phyloP scores from a whole-genome alignment of 2,113 vertebrate species.

The Suricata suricatta region DNA sequence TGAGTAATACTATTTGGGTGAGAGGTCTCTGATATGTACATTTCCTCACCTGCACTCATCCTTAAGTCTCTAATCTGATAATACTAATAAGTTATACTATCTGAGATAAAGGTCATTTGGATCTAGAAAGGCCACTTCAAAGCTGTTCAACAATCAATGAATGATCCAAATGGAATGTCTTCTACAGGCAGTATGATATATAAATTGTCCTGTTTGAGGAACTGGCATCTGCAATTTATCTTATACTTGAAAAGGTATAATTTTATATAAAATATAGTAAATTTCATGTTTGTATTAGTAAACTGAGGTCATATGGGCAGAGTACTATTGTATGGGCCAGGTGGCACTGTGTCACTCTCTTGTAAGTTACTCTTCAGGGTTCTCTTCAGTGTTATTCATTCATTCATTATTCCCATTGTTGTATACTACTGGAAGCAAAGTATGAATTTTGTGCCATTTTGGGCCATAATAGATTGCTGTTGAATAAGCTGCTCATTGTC shows the following conservation, averaged over 20 bases:
- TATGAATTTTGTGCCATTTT: neutral
- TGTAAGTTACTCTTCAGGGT: neutral
- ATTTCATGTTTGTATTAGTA: neutral
- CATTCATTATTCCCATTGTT: neutral
- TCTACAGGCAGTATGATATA: neutral
- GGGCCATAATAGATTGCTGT: neutral
- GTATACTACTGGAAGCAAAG: neutral
- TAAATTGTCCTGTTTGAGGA: neutral
- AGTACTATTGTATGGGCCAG: neutral
- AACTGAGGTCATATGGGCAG: neutral
- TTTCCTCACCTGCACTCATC: conserved; percentile 57
- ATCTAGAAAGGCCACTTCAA: conserved; percentile 61
- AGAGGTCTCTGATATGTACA: conserved; percentile 36
- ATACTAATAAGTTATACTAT: conserved; percentile 15
- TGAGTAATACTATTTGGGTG: neutral
- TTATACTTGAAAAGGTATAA: neutral
- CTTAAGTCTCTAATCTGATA: conserved; percentile 43
- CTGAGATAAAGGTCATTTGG: conserved; percentile 33
- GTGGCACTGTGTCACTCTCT: neutral
- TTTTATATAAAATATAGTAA: neutral
- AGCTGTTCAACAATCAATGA: conserved; percentile 52
- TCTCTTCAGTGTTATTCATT: neutral
- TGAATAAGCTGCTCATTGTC: neutral
- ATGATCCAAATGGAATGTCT: neutral
- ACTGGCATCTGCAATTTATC: neutral